Conservation (phyloP, 1,140 invertebrate species). For the Fopius arisanus region DNA sequence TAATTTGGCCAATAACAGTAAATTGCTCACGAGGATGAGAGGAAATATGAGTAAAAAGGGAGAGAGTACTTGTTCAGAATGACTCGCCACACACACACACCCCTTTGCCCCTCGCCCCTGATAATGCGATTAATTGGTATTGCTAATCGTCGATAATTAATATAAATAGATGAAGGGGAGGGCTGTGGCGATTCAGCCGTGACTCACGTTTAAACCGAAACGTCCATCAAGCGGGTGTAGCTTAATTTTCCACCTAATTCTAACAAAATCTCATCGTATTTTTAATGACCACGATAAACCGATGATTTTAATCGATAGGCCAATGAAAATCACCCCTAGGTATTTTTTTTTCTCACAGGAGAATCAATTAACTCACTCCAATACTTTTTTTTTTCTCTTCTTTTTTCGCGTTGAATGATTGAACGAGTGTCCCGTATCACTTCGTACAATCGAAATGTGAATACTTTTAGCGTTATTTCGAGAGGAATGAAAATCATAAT, state of each 20-base stretch:
- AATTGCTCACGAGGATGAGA: constrained; percentile 58
- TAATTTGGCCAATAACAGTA: constrained; percentile 66
- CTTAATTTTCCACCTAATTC: constrained; percentile 11
- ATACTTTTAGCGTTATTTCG: not conserved
- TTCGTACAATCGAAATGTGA: not conserved
- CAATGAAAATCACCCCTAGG: not conserved
- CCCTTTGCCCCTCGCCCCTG: constrained; percentile 35
- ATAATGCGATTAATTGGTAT: constrained; percentile 66
- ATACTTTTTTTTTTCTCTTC: not conserved
- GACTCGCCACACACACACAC: not conserved
- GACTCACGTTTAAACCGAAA: constrained; percentile 17
- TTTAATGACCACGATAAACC: not conserved
- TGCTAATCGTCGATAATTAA: constrained; percentile 67
- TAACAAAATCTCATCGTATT: not conserved
- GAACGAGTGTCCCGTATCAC: not conserved
- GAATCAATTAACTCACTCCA: too few relatives aligned
- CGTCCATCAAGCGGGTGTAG: not conserved
- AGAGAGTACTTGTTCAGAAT: not conserved
- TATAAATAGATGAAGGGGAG: constrained; percentile 59
- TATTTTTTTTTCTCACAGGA: too few relatives aligned
- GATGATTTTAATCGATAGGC: not conserved
- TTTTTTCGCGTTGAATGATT: not conserved
- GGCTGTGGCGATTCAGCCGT: constrained; percentile 5
- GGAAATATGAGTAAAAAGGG: constrained; percentile 22
- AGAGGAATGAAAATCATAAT: not conserved